These are phyloP conservation scores for Bucco capensis DNA, from an alignment of 2,113 vertebrate genomes.

Conservation along the genomic window DNA sequence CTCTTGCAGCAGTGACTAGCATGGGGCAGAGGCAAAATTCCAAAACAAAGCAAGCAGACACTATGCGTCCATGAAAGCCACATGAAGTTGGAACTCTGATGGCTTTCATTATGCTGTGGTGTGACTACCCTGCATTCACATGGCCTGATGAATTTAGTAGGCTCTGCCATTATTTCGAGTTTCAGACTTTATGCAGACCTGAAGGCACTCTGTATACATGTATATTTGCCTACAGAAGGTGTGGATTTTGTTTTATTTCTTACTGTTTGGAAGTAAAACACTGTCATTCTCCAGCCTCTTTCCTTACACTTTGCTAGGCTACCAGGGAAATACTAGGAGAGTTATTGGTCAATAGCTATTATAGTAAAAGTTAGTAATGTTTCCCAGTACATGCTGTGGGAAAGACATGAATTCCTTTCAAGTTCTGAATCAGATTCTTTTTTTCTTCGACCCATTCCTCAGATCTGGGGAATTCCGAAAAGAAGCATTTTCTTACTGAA, in stretches of 20 bases:
- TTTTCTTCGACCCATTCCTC: not conserved
- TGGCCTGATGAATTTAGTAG: not conserved
- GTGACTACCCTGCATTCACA: not conserved
- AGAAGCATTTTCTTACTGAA: slow-evolving; percentile 9
- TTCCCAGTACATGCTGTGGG: slow-evolving; percentile 48
- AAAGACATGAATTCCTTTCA: slow-evolving; percentile 45
- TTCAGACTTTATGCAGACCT: not conserved
- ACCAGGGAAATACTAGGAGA: slow-evolving; percentile 2
- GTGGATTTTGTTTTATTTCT: not conserved
- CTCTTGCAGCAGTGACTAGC: not conserved
- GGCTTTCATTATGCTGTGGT: slow-evolving; percentile 37
- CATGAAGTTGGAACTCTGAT: slow-evolving; percentile 20
- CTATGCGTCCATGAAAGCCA: not conserved
- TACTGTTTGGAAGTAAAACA: not conserved
- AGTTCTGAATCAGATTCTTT: slow-evolving; percentile 20
- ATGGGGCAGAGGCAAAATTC: slow-evolving; percentile 9
- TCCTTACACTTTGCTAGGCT: not conserved
- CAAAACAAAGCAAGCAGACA: slow-evolving; percentile 34
- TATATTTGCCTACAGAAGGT: not conserved
- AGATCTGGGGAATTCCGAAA: slow-evolving; percentile 39
- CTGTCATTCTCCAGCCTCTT: not conserved
- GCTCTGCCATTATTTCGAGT: not conserved
- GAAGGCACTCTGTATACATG: not conserved
- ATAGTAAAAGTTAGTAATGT: slow-evolving; percentile 29
- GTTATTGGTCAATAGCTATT: slow-evolving; percentile 17